Percentiles rank a stretch among this genome's conserved stretches.
Conservation (phyloP, 2,888 invertebrate genomes). For the Diarsia dahlii region DNA sequence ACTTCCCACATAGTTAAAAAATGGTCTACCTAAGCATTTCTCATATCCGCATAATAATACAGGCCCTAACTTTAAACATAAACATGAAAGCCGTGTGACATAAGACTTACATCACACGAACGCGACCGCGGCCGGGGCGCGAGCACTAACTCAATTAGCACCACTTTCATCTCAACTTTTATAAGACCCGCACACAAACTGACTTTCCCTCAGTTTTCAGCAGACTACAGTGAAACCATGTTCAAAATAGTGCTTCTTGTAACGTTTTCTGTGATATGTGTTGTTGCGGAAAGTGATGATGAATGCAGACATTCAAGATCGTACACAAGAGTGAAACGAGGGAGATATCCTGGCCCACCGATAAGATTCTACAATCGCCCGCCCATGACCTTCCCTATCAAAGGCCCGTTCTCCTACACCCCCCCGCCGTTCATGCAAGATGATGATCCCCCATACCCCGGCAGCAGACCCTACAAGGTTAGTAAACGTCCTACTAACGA, state of each 20-base stretch:
- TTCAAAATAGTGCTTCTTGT: conserved; percentile 58
- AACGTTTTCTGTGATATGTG: conserved; percentile 62
- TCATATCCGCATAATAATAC: conserved; percentile 52
- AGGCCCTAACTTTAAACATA: conserved; percentile 43
- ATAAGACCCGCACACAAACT: conserved; percentile 78
- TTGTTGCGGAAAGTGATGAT: conserved; percentile 71
- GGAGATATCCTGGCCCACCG: conserved; percentile 80
- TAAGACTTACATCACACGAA: conserved; percentile 66
- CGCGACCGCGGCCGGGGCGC: conserved; percentile 58
- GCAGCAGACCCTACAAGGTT: conserved; percentile 78
- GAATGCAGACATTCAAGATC: conserved; percentile 56
- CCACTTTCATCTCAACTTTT: conserved; percentile 84
- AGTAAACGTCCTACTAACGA: conserved; percentile 79
- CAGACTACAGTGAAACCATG: conserved; percentile 54
- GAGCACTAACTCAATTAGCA: conserved; percentile 83
- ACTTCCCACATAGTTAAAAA: conserved; percentile 39
- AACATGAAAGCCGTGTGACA: conserved; percentile 69
- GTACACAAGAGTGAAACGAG: conserved; percentile 79
- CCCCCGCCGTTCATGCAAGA: conserved; percentile 78
- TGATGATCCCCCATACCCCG: conserved; percentile 69
- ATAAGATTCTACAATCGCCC: conserved; percentile 79
- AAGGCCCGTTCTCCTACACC: conserved; percentile 80
- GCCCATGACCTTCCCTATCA: conserved; percentile 71
- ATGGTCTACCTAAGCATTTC: conserved; percentile 34
- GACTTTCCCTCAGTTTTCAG: conserved; percentile 83